Conservation (phyloP, 1,140 invertebrate genomes). For the Sitophilus oryzae region DNA sequence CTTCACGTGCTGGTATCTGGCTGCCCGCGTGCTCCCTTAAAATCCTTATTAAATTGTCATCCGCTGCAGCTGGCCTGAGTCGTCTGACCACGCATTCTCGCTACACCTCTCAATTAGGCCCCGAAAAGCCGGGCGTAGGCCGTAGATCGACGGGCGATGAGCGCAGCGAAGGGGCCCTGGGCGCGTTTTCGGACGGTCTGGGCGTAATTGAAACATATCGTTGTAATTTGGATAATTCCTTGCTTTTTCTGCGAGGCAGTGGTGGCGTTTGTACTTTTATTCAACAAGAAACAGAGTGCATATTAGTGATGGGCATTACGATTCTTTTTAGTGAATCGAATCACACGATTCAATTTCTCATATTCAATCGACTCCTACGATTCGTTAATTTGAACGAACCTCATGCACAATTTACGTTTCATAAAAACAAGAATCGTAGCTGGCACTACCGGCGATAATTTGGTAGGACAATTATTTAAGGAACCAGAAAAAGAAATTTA, state of each 20-base stretch:
- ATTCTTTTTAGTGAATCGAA: too few species aligned
- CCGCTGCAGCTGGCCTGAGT: not conserved
- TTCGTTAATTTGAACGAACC: too few species aligned
- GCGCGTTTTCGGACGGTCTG: not conserved
- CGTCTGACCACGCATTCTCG: constrained; percentile 3
- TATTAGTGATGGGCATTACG: too few species aligned
- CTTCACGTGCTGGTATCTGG: too few species aligned
- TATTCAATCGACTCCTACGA: too few species aligned
- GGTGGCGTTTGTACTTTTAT: not conserved
- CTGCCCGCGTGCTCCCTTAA: not conserved
- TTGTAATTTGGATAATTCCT: not conserved
- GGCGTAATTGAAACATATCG: constrained; percentile 6
- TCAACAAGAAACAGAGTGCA: too few species aligned
- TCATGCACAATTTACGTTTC: too few species aligned
- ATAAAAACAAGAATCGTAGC: too few species aligned
- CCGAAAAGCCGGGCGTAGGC: not conserved
- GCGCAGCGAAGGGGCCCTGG: not conserved
- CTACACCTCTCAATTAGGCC: constrained; percentile 7
- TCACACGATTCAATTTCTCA: too few species aligned
- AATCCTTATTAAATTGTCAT: constrained; percentile 6
- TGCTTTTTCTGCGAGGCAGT: not conserved
- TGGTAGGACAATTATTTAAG: too few species aligned
- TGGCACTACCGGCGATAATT: too few species aligned
- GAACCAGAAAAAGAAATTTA: too few species aligned
- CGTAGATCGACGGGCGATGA: not conserved